Base-by-base conservation (phyloP, 2,797 vertebrate genomes). In the Gambelia wislizenii region DNA sequence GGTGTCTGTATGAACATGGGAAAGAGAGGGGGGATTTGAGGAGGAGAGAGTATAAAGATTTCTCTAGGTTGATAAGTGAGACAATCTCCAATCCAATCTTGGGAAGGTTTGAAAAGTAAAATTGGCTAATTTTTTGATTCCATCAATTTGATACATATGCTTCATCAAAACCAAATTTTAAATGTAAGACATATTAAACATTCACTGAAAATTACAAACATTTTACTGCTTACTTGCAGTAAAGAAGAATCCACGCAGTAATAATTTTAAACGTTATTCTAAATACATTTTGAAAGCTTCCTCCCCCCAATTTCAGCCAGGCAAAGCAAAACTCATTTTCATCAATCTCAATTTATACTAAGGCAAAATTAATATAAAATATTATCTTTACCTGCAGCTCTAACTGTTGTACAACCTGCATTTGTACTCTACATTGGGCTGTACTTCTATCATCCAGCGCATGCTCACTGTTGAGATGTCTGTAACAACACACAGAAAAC, bases 361-460 rank as follows among this genome's bases (percentile, higher is more conserved):
- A 96, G 92, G 94, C 87, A 96, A 96, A 95, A 97, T 95, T 92
- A 91, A 96, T 96, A 97, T 84, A 96, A 96, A 97, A 97, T 97
- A 88, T 85, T 90, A 95, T 96, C 47, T 96, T 97, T 99, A 99
- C 99, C 99, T 99, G 99, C 96, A 99, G 98, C 97, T 99, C 99
- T 98, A 99, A 98, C 98, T 99, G 99, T 97, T 99, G 99, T 92
- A 99, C 99, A 97, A 99, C 99, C 98, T 99, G 99, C 99, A 99
- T 99, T 97, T 99, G 99, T 96, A 99, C 99, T 97, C 99, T 98
- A 97, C 99, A 99, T 97, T 99, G 99, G 95, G 99, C 99, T 91
- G 99, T 99, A 98, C 99, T 99, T 97, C 99, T 98, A 98, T 99
- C 99, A 96, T 99, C 99, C 98, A 99, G 97, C 96, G 98, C 99